Base-by-base conservation (phyloP, 2,888 invertebrate species). In the Anoncus sp. region DNA sequence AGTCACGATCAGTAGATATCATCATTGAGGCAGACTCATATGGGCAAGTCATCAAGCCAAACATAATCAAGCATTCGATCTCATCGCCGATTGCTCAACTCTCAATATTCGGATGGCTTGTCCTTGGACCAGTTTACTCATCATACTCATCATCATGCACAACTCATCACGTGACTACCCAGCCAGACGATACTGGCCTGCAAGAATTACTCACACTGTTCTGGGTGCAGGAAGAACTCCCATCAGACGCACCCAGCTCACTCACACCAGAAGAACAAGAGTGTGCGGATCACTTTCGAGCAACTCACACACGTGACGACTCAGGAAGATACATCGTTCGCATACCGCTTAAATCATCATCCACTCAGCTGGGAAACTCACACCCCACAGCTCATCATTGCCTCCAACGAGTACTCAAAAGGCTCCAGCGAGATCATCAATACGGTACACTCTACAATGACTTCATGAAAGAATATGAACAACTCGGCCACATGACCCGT, bases 1-100 rank as follows among this genome's bases (percentile, higher is more conserved):
- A 40, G 16, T 24, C 59, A 24, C 20, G 43, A 1, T 5, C 7
- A 0, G 24, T 43, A 9, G 80, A 82, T 20, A 65, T 81, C n/a
- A 70, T 82, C 22, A 72, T 82, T 0, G 75, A 81, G 1, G 80
- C 82, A 20, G 79, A 81, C 40, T 14, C 18, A 10, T 78, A 78
- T 27, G n/a, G n/a, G n/a, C n/a, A n/a, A n/a, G n/a, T n/a, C n/a
- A n/a, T n/a, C n/a, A n/a, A 79, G 69, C 1, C 62, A 43, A 20
- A 53, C 18, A 75, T 80, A 43, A 73, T 80, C 18, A 77, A 75
- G 35, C 43, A 40, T 14, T 31, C 63, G 49, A 7, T 66, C 0
- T n/a, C 55, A 20, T 38, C 65, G 59, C 81, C 78, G 5, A 78
- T 82, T 10, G 76, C 76, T 0, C 59, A 73, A 57, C 22, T 59